Base-by-base conservation (phyloP, 2,797 vertebrate species). In the Hybognathus amarus region DNA sequence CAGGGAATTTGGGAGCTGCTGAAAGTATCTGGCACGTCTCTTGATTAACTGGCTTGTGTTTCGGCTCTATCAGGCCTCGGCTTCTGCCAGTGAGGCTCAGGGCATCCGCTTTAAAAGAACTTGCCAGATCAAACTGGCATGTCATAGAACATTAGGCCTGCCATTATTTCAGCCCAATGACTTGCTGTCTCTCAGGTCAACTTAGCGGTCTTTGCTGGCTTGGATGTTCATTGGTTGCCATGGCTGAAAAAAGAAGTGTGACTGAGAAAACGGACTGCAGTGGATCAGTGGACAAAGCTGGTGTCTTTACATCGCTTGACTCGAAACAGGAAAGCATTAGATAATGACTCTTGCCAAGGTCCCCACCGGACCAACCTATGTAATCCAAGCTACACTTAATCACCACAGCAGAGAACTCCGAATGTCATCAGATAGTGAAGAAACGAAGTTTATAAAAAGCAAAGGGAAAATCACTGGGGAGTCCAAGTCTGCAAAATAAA, bases 221-320 rank as follows among this genome's bases (percentile, higher is more conserved):
- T 84, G 86, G 68, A 90, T 94, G 91, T 93, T 91, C 92, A 91
- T 92, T 89, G 92, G 90, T 90, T 92, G 89, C 90, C 80, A 90
- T 82, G 87, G 88, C 87, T 86, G 88, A 83, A 86, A 91, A 91
- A 82, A 36, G 20, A 77, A 90, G 83, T 61, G 86, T 84, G 89
- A 90, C 87, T 85, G 8, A n/a, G 74, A 83, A 80, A 90, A 85
- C 27, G 66, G 87, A 91, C 91, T 90, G 33, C 92, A 85, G 87
- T 77, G 86, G 90, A 92, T 91, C 89, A 90, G 82, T 88, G 87
- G 89, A 91, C 91, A 90, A 88, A 85, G 90, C 87, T 76, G 87
- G 86, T 87, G 84, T 90, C 89, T 85, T 89, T 86, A 87, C 67
- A 80, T 82, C 59, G 79, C 74, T 87, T 83, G 82, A 83, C 83